These are phyloP conservation scores for Caenorhabditis drosophilae DNA, from an alignment of 2,888 invertebrate species.

Conservation along the genomic window DNA sequence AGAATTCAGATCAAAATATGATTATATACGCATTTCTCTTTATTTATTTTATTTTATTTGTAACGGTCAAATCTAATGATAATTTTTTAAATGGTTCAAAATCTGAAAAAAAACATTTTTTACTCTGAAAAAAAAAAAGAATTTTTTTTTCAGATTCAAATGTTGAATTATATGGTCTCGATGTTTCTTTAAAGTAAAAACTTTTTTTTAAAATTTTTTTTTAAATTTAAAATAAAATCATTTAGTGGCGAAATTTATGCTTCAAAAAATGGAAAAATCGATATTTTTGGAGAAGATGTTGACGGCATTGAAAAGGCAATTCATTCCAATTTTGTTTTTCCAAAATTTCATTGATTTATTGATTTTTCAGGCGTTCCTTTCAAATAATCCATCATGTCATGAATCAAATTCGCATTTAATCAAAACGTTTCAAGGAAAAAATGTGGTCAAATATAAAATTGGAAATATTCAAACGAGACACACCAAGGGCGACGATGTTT, in stretches of 20 bases:
- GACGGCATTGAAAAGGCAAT: too few relatives aligned
- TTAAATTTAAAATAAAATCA: background rate
- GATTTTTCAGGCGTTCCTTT: slow-evolving; percentile 5
- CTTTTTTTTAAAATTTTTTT: background rate
- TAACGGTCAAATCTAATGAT: too few relatives aligned
- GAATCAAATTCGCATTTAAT: background rate
- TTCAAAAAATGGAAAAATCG: background rate
- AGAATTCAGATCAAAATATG: too few relatives aligned
- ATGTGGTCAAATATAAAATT: background rate
- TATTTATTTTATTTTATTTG: too few relatives aligned
- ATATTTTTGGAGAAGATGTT: slow-evolving; percentile 15
- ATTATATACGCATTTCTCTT: too few relatives aligned
- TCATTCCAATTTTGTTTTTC: too few relatives aligned
- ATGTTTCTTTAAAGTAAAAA: background rate
- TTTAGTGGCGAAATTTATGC: background rate
- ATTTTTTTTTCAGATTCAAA: background rate
- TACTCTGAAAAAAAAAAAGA: too few relatives aligned
- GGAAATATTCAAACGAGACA: background rate
- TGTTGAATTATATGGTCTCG: background rate
- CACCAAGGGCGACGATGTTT: background rate
- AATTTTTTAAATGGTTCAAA: too few relatives aligned
- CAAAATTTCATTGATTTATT: too few relatives aligned
- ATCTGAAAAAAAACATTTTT: too few relatives aligned
- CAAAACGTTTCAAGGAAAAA: background rate
- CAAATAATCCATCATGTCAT: background rate